These are phyloP conservation scores for Mastomys natalensis DNA, from an alignment of 2,113 vertebrate genomes.

Conservation along the genomic window DNA sequence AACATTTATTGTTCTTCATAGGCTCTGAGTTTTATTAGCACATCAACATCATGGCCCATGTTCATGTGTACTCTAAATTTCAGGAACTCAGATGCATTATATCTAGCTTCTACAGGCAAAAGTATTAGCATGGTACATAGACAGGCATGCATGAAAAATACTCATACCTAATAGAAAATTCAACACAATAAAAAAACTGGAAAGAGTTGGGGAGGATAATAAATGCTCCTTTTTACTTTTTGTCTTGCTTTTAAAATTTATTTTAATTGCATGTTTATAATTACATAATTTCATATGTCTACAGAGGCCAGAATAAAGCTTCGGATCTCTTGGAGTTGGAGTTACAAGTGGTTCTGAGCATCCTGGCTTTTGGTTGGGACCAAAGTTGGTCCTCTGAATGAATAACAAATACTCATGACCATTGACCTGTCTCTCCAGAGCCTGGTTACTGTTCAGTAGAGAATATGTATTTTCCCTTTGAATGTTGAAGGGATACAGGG, in stretches of 20 bases:
- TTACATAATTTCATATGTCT: not conserved
- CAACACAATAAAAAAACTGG: not conserved
- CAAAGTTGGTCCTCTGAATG: not conserved
- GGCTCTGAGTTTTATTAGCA: not conserved
- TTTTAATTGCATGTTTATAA: not conserved
- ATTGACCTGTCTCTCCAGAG: not conserved
- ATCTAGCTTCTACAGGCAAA: not conserved
- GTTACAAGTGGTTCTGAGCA: not conserved
- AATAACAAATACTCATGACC: not conserved
- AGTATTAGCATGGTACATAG: not conserved
- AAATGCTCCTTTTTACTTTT: not conserved
- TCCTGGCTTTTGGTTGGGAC: not conserved
- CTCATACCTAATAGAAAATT: not conserved
- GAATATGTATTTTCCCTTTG: not conserved
- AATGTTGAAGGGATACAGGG: not conserved
- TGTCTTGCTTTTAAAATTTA: not conserved
- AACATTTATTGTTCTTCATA: not conserved
- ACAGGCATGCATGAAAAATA: not conserved
- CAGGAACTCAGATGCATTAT: not conserved
- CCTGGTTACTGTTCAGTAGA: not conserved
- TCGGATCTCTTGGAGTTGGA: not conserved
- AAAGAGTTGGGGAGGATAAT: too few relatives aligned
- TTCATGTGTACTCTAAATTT: not conserved
- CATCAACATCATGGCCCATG: not conserved
- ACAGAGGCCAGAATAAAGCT: not conserved